Conservation (phyloP, 2,888 invertebrate species). For the Monopis laevigella region DNA sequence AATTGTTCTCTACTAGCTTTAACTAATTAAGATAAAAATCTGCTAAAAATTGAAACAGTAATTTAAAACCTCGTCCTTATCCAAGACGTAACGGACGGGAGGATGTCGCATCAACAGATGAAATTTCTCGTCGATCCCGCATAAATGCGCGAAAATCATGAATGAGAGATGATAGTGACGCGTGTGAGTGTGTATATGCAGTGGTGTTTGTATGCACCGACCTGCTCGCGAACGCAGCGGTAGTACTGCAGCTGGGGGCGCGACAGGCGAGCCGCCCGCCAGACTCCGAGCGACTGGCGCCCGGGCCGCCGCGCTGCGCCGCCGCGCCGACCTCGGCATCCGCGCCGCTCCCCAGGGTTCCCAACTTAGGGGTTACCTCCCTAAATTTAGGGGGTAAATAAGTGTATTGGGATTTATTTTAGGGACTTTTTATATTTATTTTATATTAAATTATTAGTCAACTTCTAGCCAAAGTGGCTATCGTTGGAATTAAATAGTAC, state of each 20-base stretch:
- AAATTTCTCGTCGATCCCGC: no score
- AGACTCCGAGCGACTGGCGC: slow-evolving; percentile 59
- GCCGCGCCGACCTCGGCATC: slow-evolving; percentile 30
- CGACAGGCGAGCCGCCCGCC: slow-evolving; percentile 52
- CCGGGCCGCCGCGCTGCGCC: slow-evolving; percentile 48
- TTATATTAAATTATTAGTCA: no score
- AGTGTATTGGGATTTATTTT: slow-evolving; percentile 32
- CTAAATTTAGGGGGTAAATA: no score
- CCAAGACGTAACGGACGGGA: neutral
- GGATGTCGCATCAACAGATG: slow-evolving; percentile 1
- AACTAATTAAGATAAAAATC: neutral
- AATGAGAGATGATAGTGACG: neutral
- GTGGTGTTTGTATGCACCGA: slow-evolving; percentile 3
- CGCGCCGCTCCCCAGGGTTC: slow-evolving; percentile 24
- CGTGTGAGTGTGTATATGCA: neutral
- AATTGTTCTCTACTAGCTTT: no score
- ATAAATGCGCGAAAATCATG: neutral
- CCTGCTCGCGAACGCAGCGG: slow-evolving; percentile 5
- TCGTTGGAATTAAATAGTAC: no score
- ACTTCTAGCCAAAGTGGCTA: no score
- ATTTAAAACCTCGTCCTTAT: neutral
- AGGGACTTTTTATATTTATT: no score
- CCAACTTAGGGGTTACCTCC: no score
- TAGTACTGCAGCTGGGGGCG: neutral
- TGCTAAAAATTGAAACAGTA: neutral